A percentile compares a stretch with the other conserved stretches of the same genome.
Conservation (phyloP, 1,140 invertebrate genomes). For the Micrasema longulum region DNA sequence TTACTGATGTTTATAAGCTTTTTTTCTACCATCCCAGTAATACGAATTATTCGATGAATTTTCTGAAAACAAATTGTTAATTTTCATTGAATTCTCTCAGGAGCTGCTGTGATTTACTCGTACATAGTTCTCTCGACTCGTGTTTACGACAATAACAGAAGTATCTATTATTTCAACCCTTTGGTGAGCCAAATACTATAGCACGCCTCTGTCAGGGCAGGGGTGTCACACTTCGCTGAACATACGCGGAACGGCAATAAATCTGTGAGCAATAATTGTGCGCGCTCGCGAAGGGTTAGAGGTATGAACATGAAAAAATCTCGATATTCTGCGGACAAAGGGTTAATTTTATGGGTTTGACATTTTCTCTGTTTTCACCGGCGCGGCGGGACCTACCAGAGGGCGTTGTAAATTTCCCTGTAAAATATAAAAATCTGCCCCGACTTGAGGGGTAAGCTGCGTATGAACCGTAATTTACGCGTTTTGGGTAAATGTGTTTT, state of each 20-base stretch:
- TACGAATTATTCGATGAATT: too few species aligned
- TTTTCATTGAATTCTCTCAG: too few species aligned
- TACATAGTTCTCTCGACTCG: too few species aligned
- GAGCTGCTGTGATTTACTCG: too few species aligned
- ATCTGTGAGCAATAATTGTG: slow-evolving; percentile 54
- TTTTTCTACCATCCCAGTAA: too few species aligned
- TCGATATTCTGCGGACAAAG: slow-evolving; percentile 52
- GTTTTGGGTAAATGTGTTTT: slow-evolving; percentile 33
- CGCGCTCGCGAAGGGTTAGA: slow-evolving; percentile 49
- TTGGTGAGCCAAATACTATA: too few species aligned
- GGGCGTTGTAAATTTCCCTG: slow-evolving; percentile 43
- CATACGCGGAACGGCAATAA: slow-evolving; percentile 56
- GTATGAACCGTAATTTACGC: slow-evolving; percentile 24
- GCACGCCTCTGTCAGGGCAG: slow-evolving; percentile 42
- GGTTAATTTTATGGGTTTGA: slow-evolving; percentile 55
- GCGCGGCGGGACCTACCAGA: slow-evolving; percentile 37
- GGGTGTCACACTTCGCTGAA: slow-evolving; percentile 52
- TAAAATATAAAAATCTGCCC: slow-evolving; percentile 26
- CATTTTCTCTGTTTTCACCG: slow-evolving; percentile 53
- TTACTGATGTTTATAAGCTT: too few species aligned
- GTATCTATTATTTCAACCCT: too few species aligned
- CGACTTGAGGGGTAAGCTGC: background rate
- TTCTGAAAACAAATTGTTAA: too few species aligned
- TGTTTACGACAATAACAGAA: too few species aligned
- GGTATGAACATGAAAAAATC: slow-evolving; percentile 47